These are phyloP conservation scores for Dilophus febrilis DNA, from an alignment of 2,888 invertebrate species.

Conservation along the genomic window DNA sequence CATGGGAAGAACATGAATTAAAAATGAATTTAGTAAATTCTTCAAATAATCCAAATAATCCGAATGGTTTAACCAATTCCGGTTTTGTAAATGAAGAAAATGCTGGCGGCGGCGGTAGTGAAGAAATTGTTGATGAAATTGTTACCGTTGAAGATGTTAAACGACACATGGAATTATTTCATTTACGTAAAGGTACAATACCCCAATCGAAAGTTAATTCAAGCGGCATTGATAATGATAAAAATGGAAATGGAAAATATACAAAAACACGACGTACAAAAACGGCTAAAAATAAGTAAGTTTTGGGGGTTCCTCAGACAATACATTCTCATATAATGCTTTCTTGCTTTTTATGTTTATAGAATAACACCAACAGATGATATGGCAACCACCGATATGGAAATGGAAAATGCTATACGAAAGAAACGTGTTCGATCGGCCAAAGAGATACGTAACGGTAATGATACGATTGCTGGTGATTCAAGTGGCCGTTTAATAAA, in stretches of 20 bases:
- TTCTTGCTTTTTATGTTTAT: slow-evolving; percentile 3
- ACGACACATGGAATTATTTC: slow-evolving; percentile 27
- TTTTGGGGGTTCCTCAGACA: too few species aligned
- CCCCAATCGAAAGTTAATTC: slow-evolving; percentile 11
- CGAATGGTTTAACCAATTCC: slow-evolving; percentile 17
- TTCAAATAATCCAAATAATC: slow-evolving; percentile 1
- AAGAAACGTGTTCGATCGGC: slow-evolving; percentile 30
- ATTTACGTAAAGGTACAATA: slow-evolving; percentile 24
- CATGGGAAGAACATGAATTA: slow-evolving; percentile 8
- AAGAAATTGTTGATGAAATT: slow-evolving; percentile 21
- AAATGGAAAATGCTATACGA: slow-evolving; percentile 5
- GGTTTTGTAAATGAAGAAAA: slow-evolving; percentile 24
- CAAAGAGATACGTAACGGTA: background rate
- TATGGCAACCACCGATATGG: slow-evolving; percentile 1
- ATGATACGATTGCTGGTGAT: too few species aligned
- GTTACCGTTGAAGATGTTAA: slow-evolving; percentile 27
- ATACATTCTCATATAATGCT: too few species aligned
- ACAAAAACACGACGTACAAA: slow-evolving; percentile 6
- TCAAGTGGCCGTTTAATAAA: too few species aligned
- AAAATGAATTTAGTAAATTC: background rate
- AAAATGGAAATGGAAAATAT: slow-evolving; percentile 17
- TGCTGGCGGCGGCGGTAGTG: slow-evolving; percentile 12
- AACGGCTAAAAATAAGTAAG: slow-evolving; percentile 3
- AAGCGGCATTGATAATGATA: slow-evolving; percentile 21
- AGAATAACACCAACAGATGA: slow-evolving; percentile 10